Base-by-base conservation (phyloP, 2,113 vertebrate genomes). In the Ginglymostoma cirratum region DNA sequence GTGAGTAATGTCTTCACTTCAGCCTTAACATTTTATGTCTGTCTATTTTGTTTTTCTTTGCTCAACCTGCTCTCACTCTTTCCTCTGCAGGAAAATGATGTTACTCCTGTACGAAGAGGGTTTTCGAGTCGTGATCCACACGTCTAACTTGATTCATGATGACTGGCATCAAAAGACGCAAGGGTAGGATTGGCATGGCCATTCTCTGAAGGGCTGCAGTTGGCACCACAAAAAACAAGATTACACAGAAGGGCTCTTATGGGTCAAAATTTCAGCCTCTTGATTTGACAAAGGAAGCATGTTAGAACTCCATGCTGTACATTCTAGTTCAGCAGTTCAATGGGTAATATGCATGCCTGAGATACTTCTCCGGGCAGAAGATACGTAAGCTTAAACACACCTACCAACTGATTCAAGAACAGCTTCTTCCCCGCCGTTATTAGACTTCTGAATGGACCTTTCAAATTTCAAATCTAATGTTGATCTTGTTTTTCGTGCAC, bases 101-200 rank as follows among this genome's bases (percentile, higher is more conserved):
- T 96, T 99, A 45, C 96, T 99, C 96, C 98, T 98, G 61, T 99
- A 99, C 0, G 98, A 99, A 96, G 99, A 99, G 97, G 99, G 99
- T 87, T 98, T 99, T 96, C 97, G 99, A 95, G 98, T 99, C 23
- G 97, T 99, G 96, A 99, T 99, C 96, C 98, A 98, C 96, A 99
- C 99, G 5, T 98, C 99, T 92, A 99, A 99, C 97, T 98, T 99
- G 96, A 99, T 99, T 97, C 98, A 96, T 95, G 98, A 97, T 0
- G 99, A 99, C 96, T 99, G 99, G 99, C 98, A 99, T 96, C 99
- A 99, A 98, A 99, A 99, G 97, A 99, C 99, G 70, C 99, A 99
- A 96, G 99, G 99, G 99, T 99, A 96, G 96, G 98, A 96, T 38
- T 45, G n/a, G 27, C 80, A 1, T 15, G 17, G n/a, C 34, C 2